phyloP scores from a whole-genome alignment of 1,140 invertebrate genomes.

The Oedothorax gibbosus region DNA sequence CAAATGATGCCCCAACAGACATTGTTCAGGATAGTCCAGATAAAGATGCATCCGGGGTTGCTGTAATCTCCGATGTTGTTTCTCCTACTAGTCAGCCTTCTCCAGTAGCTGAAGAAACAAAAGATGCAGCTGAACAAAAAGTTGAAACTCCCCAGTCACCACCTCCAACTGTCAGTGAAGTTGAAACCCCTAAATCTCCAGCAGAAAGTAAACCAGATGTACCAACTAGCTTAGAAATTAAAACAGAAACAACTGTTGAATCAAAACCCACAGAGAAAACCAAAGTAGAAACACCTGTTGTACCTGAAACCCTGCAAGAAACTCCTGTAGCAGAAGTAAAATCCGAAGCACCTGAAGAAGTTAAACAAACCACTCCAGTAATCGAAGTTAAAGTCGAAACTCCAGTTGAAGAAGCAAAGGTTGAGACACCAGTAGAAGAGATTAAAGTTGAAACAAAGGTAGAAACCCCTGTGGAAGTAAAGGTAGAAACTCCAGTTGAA shows the following conservation, averaged over 20 bases:
- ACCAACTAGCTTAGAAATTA: slow-evolving; percentile 1
- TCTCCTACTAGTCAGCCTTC: slow-evolving; percentile 48
- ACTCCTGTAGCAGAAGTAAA: slow-evolving; percentile 1
- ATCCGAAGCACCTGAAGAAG: neutral
- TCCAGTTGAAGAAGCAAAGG: neutral
- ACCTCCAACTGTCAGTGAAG: neutral
- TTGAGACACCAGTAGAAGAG: slow-evolving; percentile 3
- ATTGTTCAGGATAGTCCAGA: slow-evolving; percentile 56
- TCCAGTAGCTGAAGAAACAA: slow-evolving; percentile 27
- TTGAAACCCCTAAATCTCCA: neutral
- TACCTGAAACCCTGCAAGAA: neutral
- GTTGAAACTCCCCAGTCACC: neutral
- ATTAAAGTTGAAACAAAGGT: slow-evolving; percentile 7
- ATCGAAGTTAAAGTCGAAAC: neutral
- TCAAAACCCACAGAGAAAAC: neutral
- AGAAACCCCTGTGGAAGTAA: slow-evolving; percentile 9
- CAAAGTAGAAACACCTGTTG: neutral
- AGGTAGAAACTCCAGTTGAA: neutral
- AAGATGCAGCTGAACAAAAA: slow-evolving; percentile 32
- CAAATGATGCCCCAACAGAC: slow-evolving; percentile 48
- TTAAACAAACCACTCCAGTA: neutral
- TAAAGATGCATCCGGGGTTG: slow-evolving; percentile 41
- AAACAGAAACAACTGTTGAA: slow-evolving; percentile 1
- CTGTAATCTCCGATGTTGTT: slow-evolving; percentile 48
- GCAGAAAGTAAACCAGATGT: slow-evolving; percentile 17